A percentile compares a stretch with the other conserved stretches of the same genome.
phyloP scores from a whole-genome alignment of 2,888 invertebrate genomes.

The Chloromyia formosa region DNA sequence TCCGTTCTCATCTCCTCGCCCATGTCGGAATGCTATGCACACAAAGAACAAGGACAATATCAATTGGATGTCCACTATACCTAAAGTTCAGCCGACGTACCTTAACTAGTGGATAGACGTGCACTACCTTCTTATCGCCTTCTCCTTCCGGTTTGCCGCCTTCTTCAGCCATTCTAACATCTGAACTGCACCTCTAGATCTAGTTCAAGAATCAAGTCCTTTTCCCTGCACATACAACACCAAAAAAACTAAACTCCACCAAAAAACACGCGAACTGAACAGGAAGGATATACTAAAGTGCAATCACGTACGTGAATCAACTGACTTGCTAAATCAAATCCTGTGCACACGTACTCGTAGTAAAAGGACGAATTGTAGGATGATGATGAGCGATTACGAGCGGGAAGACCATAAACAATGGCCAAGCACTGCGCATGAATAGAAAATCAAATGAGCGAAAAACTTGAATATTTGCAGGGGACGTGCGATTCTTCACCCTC shows the following conservation, averaged over 20 bases:
- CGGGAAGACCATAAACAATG: conserved; percentile 33
- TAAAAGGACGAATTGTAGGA: background rate
- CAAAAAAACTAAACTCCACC: background rate
- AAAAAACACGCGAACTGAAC: background rate
- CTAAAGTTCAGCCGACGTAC: conserved; percentile 66
- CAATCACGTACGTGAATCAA: background rate
- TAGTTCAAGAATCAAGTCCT: too few species aligned
- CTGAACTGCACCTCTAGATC: background rate
- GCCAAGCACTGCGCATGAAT: conserved; percentile 29
- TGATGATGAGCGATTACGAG: conserved; percentile 35
- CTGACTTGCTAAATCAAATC: conserved; percentile 30
- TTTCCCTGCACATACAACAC: background rate
- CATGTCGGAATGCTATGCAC: conserved; percentile 80
- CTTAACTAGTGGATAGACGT: conserved; percentile 84
- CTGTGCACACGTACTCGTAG: conserved; percentile 1
- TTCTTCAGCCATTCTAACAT: conserved; percentile 59
- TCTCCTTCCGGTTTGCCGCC: conserved; percentile 58
- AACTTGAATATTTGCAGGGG: background rate
- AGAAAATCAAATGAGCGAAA: conserved; percentile 1
- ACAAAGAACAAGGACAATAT: background rate
- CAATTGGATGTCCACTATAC: conserved; percentile 44
- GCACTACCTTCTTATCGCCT: conserved; percentile 73
- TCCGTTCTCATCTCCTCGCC: conserved; percentile 90
- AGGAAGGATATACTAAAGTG: background rate
- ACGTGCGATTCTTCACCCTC: conserved; percentile 21